Conservation (phyloP, 2,113 vertebrate species). For the Garra rufa region DNA sequence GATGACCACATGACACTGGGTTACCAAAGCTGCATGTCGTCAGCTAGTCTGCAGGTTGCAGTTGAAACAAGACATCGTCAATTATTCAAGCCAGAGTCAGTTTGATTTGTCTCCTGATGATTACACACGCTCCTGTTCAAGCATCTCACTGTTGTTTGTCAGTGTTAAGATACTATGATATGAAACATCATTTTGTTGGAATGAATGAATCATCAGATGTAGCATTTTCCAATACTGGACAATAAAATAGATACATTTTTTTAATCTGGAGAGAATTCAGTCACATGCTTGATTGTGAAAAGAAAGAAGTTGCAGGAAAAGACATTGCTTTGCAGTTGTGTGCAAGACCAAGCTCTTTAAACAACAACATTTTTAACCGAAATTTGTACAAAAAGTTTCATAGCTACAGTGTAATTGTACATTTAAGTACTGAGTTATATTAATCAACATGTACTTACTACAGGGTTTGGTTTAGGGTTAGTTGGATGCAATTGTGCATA, state of each 20-base stretch:
- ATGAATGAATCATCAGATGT: neutral
- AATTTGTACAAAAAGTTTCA: neutral
- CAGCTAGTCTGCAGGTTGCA: slow-evolving; percentile 45
- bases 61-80: slow-evolving; percentile 55
- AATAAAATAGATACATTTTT: neutral
- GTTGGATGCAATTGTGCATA: neutral
- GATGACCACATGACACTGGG: slow-evolving; percentile 36
- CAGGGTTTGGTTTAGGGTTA: neutral
- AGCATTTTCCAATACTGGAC: neutral
- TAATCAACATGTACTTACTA: neutral
- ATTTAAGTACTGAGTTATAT: neutral
- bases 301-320: neutral
- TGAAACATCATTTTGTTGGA: neutral
- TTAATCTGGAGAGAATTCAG: neutral
- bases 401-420: neutral
- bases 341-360: neutral
- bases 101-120: slow-evolving; percentile 35
- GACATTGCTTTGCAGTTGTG: neutral
- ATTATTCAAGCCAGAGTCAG: slow-evolving; percentile 63
- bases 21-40: slow-evolving; percentile 49
- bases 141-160: neutral
- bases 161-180: neutral
- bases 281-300: neutral
- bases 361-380: neutral
- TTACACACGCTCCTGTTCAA: slow-evolving; percentile 4